Percentiles rank a stretch among this genome's conserved stretches.
Conservation (phyloP, 2,113 vertebrate genomes). For the Tragelaphus imberbis region DNA sequence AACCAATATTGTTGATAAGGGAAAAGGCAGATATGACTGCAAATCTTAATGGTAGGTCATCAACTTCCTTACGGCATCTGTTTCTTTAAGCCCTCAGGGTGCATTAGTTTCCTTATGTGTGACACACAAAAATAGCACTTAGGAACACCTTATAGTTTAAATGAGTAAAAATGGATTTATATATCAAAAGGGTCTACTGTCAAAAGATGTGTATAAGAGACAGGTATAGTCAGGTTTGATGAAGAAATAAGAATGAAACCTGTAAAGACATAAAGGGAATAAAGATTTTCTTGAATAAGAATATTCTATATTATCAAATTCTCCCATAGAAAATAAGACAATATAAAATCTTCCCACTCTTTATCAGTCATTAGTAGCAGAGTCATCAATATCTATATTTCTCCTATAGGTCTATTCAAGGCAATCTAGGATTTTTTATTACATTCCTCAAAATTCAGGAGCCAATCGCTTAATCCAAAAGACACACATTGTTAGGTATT, state of each 20-base stretch:
- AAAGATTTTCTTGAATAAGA: background rate
- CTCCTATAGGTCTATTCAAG: background rate
- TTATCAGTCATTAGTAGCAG: background rate
- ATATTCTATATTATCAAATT: background rate
- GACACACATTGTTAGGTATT: background rate
- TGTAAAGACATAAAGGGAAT: background rate
- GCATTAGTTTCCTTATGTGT: background rate
- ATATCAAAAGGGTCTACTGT: background rate
- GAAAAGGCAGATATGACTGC: background rate
- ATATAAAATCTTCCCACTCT: background rate
- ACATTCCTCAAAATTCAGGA: background rate
- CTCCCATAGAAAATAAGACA: background rate
- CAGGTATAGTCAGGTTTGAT: background rate
- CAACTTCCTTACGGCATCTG: background rate
- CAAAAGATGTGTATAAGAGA: no score
- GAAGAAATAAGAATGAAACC: background rate
- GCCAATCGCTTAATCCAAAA: background rate
- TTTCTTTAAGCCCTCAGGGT: background rate
- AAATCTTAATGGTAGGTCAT: background rate
- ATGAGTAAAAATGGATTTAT: background rate
- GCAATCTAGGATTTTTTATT: background rate
- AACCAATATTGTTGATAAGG: background rate
- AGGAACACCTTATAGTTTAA: background rate
- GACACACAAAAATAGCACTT: background rate
- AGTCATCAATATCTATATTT: background rate